Conservation (phyloP, 1,140 invertebrate genomes). For the Heliconius melpomene region DNA sequence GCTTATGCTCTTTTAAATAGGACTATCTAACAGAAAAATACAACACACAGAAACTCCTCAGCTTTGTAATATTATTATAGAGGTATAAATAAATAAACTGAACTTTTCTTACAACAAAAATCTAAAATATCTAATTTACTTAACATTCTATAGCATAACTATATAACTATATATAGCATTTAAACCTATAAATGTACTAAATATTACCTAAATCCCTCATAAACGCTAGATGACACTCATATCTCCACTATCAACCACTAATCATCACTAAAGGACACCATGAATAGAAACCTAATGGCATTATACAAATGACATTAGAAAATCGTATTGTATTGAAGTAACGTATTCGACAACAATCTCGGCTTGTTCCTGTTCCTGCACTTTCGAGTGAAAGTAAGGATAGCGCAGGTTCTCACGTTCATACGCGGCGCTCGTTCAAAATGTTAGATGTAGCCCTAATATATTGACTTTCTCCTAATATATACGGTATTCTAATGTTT, state of each 20-base stretch:
- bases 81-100: too few species aligned
- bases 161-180: too few species aligned
- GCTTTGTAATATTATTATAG: too few species aligned
- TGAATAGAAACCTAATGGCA: constrained; percentile 1
- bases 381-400: constrained; percentile 12
- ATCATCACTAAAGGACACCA: not conserved
- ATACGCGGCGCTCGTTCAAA: not conserved
- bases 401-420: not conserved
- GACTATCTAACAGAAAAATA: too few species aligned
- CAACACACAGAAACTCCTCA: too few species aligned
- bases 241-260: not conserved
- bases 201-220: not conserved
- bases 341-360: not conserved
- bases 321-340: not conserved
- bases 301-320: not conserved
- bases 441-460: constrained; percentile 10
- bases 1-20: too few species aligned
- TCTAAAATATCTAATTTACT: too few species aligned
- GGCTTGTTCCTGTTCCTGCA: constrained; percentile 5
- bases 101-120: too few species aligned
- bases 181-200: too few species aligned
- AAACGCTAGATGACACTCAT: not conserved
- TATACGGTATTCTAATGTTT: too few species aligned
- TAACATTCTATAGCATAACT: too few species aligned
- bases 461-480: not conserved